Base-by-base conservation (phyloP, 2,888 invertebrate species). In the Pogonocherus hispidulus region DNA sequence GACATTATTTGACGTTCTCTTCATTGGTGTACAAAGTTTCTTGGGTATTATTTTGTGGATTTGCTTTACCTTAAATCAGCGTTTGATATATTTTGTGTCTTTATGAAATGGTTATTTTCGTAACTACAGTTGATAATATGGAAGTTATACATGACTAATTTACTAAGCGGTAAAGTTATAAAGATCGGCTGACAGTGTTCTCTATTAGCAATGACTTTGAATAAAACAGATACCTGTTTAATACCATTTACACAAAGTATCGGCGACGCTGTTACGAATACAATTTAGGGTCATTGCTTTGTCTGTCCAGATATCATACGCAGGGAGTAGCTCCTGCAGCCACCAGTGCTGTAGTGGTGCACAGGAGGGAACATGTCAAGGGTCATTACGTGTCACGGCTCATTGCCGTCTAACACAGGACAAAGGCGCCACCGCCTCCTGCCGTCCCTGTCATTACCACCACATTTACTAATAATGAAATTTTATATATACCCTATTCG, bases 301-400 rank as follows among this genome's bases (percentile, higher is more conserved):
- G 14, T 14, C 35, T 51, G 18, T 32, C 62, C 22, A 23, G 51
- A 51, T 49, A 35, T 23, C 49, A 51, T 41, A 62, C 18, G 35
- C 35, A 62, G 51, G 19, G 51, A 14, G 16, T 20, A 14, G 41
- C 51, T 51, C 49, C 18, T 35, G 22, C 27, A 23, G n/a, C 16
- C 47, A 47, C 14, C 47, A 60, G 27, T 49, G 49, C 44, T 47
- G 41, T 35, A 32, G 59, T 49, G 47, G 32, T 32, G 59, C 59
- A 46, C n/a, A 27, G 59, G 49, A 51, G 62, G 37, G 62, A 49
- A 62, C 62, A 62, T 76, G 76, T 77, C 76, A 76, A 76, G 77
- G 72, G 73, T 68, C 74, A 77, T 76, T 74, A 73, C 73, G 67
- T 70, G 72, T 73, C 72, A 77, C 74, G 76, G 73, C 71, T 75